Conservation (phyloP, 1,140 invertebrate species). For the Brachionus rubens region DNA sequence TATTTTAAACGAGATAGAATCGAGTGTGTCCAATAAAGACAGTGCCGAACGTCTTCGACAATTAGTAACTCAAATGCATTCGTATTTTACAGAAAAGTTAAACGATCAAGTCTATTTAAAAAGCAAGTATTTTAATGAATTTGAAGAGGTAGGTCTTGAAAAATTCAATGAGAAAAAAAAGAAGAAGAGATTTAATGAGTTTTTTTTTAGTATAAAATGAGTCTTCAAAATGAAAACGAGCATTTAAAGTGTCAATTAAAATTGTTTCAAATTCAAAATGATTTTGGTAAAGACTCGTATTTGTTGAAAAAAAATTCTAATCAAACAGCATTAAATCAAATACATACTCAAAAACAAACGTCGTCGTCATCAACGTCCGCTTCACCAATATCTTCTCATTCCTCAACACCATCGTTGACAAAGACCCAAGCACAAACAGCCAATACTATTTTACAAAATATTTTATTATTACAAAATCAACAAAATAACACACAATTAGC, state of each 20-base stretch:
- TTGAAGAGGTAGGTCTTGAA: conserved; percentile 35
- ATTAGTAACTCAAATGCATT: conserved; percentile 39
- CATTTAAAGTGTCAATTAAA: conserved; percentile 31
- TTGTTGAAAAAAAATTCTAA: background rate
- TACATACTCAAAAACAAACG: background rate
- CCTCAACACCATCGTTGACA: background rate
- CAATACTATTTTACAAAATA: background rate
- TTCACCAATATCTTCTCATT: background rate
- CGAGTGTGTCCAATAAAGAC: background rate
- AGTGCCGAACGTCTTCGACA: conserved; percentile 20
- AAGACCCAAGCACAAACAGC: background rate
- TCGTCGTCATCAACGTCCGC: background rate
- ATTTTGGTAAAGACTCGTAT: conserved; percentile 21
- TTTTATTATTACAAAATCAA: conserved; percentile 6
- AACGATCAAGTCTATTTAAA: background rate
- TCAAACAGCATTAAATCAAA: background rate
- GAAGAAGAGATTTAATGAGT: background rate
- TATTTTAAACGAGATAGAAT: conserved; percentile 31
- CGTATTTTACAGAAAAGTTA: background rate
- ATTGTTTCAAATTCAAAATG: conserved; percentile 34
- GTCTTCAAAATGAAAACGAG: conserved; percentile 19
- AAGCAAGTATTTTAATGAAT: background rate
- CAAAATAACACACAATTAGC: background rate
- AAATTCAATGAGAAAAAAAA: too few relatives aligned
- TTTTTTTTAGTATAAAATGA: conserved; percentile 8